Evolutionary conservation across 2,113 vertebrate genomes (phyloP), one percentile per base, ranked within the genome.

Genomic region (Tamias sibiricus): DNA sequence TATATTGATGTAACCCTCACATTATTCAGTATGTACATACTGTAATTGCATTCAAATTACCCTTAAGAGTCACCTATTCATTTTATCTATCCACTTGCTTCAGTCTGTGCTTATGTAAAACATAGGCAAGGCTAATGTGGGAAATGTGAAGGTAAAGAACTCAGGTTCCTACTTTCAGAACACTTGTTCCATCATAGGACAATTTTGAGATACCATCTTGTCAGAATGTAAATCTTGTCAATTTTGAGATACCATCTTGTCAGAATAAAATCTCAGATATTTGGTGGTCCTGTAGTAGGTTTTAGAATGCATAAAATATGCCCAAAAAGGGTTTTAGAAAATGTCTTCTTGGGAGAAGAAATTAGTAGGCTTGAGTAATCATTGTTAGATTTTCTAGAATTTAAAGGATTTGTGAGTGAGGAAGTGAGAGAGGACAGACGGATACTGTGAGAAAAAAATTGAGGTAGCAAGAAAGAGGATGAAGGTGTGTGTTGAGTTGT

Each of bases 201-300:
- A 89, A 76, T 90, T 79, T 66, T 32, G 10, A 82, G 32, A 9
- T 42, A 81, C 19, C 13, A 54, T 72, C 75, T 62, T 93, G 6
- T 94, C 35, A 83, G 47, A 80, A 59, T 81, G 19, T 32, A 13
- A 37, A 69, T 30, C n/a, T n/a, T n/a, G n/a, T n/a, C 32, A 89
- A 76, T 90, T 79, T 66, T 32, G 10, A 82, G 32, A 9, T 42
- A 81, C 19, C 13, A 54, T 72, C 75, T 62, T 93, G 6, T 94
- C 35, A 83, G 97, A 97, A 93, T 82, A 77, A 97, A 95, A 97
- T 88, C 91, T 98, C 68, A 96, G 87, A 90, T 97, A 97, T 74
- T 54, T 84, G 91, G n/a, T 74, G 91, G 26, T 1, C 14, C 75
- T 72, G 32, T 84, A 96, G 86, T 49, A 7, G 87, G 4, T 47